Conservation (phyloP, 2,113 vertebrate genomes). For the Coregonus clupeaformis region DNA sequence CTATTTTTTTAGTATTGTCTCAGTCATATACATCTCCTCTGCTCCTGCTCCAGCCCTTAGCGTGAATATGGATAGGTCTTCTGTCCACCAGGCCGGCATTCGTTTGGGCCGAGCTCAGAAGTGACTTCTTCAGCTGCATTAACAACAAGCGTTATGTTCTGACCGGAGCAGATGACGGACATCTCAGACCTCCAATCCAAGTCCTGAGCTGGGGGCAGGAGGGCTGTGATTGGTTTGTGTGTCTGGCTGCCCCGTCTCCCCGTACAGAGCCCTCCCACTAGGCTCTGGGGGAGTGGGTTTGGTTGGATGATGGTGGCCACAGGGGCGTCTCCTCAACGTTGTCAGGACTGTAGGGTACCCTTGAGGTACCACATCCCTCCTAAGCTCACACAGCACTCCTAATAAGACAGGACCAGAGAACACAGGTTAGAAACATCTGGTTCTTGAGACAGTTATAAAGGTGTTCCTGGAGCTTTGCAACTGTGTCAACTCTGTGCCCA, state of each 20-base stretch:
- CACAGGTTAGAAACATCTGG: background rate
- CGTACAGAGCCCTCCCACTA: slow-evolving; percentile 45
- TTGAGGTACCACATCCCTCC: slow-evolving; percentile 98
- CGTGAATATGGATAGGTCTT: slow-evolving; percentile 24
- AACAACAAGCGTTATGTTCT: slow-evolving; percentile 34
- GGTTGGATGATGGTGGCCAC: slow-evolving; percentile 40
- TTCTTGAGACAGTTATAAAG: background rate
- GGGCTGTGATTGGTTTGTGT: slow-evolving; percentile 54
- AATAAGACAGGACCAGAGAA: slow-evolving; percentile 15
- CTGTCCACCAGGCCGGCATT: background rate
- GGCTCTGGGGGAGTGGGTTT: slow-evolving; percentile 39
- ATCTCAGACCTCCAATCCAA: slow-evolving; percentile 23
- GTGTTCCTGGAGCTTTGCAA: too few relatives aligned
- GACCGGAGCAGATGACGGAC: slow-evolving; percentile 37
- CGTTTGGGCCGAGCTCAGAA: slow-evolving; percentile 19
- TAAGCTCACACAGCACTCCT: slow-evolving; percentile 94
- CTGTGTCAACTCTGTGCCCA: background rate
- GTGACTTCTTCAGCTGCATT: slow-evolving; percentile 34
- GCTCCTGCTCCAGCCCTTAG: slow-evolving; percentile 38
- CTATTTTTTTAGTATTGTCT: slow-evolving; percentile 22
- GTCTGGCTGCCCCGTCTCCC: slow-evolving; percentile 24
- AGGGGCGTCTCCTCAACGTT: slow-evolving; percentile 41
- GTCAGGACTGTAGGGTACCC: slow-evolving; percentile 95
- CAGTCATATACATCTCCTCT: slow-evolving; percentile 10
- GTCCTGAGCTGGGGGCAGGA: slow-evolving; percentile 37